phyloP scores from a whole-genome alignment of 1,140 invertebrate species.

The Brachionus asplanchnoidis region DNA sequence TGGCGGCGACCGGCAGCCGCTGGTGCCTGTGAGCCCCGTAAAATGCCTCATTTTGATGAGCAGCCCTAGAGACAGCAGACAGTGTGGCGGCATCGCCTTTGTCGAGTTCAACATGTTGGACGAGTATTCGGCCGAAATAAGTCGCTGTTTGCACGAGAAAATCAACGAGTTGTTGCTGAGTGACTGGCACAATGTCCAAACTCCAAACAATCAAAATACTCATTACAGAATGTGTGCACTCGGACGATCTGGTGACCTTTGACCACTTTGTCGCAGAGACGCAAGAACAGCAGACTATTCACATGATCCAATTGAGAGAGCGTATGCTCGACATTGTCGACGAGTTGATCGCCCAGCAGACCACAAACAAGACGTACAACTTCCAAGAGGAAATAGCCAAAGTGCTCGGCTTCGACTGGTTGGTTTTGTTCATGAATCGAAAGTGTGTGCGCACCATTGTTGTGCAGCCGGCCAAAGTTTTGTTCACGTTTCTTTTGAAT shows the following conservation, averaged over 20 bases:
- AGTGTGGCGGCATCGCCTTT: conserved; percentile 70
- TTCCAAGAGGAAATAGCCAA: too few relatives aligned
- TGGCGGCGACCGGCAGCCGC: conserved; percentile 49
- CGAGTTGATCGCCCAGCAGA: too few relatives aligned
- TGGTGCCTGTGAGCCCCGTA: conserved; percentile 76
- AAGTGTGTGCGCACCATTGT: too few relatives aligned
- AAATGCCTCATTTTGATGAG: conserved; percentile 97
- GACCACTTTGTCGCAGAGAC: conserved; percentile 47
- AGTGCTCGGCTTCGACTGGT: too few relatives aligned
- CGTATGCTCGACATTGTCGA: too few relatives aligned
- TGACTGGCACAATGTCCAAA: conserved; percentile 61
- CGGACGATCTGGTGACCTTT: conserved; percentile 45
- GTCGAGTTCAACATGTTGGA: conserved; percentile 96
- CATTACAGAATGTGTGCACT: background rate
- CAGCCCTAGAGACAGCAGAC: conserved; percentile 66
- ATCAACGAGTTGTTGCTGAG: conserved; percentile 87
- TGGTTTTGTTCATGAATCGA: too few relatives aligned
- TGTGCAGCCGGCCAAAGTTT: too few relatives aligned
- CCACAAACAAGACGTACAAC: too few relatives aligned
- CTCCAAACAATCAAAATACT: conserved; percentile 47
- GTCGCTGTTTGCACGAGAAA: too few relatives aligned
- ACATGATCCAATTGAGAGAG: background rate
- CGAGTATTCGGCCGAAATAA: conserved; percentile 69
- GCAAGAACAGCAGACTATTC: background rate
- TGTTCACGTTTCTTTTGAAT: too few relatives aligned